phyloP scores from a whole-genome alignment of 2,113 vertebrate species.

The Calyptommatus sinebrachiatus region DNA sequence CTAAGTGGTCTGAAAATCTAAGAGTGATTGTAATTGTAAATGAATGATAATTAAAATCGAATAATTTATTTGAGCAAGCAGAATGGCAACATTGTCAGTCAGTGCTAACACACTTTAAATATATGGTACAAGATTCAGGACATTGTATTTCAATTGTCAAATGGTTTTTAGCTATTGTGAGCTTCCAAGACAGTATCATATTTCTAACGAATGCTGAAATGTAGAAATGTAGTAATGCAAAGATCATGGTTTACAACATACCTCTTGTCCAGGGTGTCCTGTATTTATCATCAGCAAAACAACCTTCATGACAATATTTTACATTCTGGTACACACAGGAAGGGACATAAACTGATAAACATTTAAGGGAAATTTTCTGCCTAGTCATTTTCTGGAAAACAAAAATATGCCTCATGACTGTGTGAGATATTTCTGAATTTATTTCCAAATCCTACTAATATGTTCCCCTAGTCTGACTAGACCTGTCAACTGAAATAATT shows the following conservation, averaged over 20 bases:
- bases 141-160: not conserved
- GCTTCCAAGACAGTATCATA: not conserved
- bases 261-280: slow-evolving; percentile 76
- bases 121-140: not conserved
- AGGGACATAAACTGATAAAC: slow-evolving; percentile 71
- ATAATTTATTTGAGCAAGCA: not conserved
- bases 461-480: not conserved
- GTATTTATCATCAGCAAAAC: slow-evolving; percentile 65
- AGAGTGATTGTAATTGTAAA: too few species aligned
- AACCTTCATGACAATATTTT: slow-evolving; percentile 60
- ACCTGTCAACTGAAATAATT: not conserved
- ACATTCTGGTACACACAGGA: slow-evolving; percentile 65
- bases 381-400: slow-evolving; percentile 63
- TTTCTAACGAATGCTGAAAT: not conserved
- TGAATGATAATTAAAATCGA: not conserved
- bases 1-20: not conserved
- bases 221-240: not conserved
- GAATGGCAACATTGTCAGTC: too few species aligned
- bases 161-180: not conserved
- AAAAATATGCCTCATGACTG: slow-evolving; percentile 33
- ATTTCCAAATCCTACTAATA: not conserved
- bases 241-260: slow-evolving; percentile 45
- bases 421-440: not conserved
- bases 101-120: too few species aligned
- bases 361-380: slow-evolving; percentile 65